phyloP scores from a whole-genome alignment of 2,797 vertebrate species.

The Lophotriccus pileatus region DNA sequence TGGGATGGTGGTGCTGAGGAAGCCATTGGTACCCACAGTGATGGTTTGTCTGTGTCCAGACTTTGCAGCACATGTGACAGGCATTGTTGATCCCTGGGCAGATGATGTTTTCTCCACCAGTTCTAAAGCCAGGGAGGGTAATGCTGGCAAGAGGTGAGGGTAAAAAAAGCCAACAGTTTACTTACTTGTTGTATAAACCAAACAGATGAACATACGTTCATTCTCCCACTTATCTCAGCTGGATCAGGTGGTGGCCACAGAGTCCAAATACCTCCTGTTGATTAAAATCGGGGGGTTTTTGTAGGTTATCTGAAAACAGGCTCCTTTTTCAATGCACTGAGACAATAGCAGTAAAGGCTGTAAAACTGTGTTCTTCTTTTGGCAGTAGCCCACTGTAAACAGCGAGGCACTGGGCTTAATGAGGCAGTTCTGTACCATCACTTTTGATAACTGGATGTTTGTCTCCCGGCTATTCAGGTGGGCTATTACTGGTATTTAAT shows the following conservation, averaged over 20 bases:
- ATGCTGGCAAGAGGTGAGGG: not conserved
- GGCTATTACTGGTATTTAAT: constrained; percentile 60
- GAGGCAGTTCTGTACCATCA: constrained; percentile 10
- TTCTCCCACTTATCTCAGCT: not conserved
- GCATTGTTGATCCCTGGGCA: not conserved
- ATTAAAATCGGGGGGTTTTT: not conserved
- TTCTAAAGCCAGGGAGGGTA: not conserved
- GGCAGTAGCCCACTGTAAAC: constrained; percentile 43
- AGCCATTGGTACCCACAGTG: fast-evolving
- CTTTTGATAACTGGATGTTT: constrained; percentile 63
- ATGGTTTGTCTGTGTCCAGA: fast-evolving
- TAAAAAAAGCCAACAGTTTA: not conserved
- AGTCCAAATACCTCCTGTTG: not conserved
- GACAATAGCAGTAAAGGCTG: constrained; percentile 23
- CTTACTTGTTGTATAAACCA: not conserved
- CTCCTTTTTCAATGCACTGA: not conserved
- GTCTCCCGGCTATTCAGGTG: constrained; percentile 57
- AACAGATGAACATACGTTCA: not conserved
- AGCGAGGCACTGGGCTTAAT: constrained; percentile 11
- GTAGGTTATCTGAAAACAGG: constrained; percentile 21
- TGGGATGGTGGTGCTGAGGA: not conserved
- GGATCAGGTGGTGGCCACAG: not conserved
- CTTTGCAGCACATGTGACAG: fast-evolving
- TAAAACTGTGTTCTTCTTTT: constrained; percentile 37
- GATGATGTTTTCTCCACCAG: not conserved